Base-by-base conservation (phyloP, 1,140 invertebrate species). In the Scylla paramamosain region DNA sequence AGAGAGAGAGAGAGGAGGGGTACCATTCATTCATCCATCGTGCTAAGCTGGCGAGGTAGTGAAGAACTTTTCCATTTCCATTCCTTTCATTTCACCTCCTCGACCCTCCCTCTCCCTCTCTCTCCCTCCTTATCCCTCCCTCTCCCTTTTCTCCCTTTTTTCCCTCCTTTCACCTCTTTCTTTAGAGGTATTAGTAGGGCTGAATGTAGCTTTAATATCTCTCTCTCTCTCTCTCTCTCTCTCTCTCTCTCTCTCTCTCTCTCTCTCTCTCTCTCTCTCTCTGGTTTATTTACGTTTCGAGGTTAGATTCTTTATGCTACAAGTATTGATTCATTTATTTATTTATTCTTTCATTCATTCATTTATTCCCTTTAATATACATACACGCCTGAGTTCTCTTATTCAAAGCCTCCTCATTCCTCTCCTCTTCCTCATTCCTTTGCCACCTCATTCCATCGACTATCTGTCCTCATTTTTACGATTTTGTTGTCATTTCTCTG, bases 221-320 rank as follows among this genome's bases (percentile, higher is more conserved):
- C 6, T 39, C 39, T 6, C 39, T 6, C 39, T 39, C 39, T 39
- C 39, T 39, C 39, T 39, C 39, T 39, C 39, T 39, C 39, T 39
- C 39, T 39, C 39, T 39, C 39, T 39, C 39, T 39, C 39, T 39
- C 39, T 39, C 39, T 39, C 39, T 39, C 39, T 39, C 39, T 39
- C 39, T 39, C 39, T 39, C 39, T 25, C 29, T 83, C 77, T 83
- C 25, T 83, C 77, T n/a, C 29, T 83, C 77, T 29, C 77, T 83
- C 77, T 83, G 67, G 67, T 77, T 77, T 77, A 77, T 77, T 77
- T 14, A 77, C 67, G n/a, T n/a, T n/a, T n/a, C n/a, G n/a, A n/a
- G n/a, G n/a, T n/a, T n/a, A n/a, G n/a, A n/a, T n/a, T n/a, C n/a
- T n/a, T n/a, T n/a, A n/a, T n/a, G n/a, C n/a, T n/a, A n/a, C n/a